A percentile compares a stretch with the other conserved stretches of the same genome.
Evolutionary conservation across 2,113 vertebrate species (phyloP).

Genomic region (Ornithorhynchus anatinus): DNA sequence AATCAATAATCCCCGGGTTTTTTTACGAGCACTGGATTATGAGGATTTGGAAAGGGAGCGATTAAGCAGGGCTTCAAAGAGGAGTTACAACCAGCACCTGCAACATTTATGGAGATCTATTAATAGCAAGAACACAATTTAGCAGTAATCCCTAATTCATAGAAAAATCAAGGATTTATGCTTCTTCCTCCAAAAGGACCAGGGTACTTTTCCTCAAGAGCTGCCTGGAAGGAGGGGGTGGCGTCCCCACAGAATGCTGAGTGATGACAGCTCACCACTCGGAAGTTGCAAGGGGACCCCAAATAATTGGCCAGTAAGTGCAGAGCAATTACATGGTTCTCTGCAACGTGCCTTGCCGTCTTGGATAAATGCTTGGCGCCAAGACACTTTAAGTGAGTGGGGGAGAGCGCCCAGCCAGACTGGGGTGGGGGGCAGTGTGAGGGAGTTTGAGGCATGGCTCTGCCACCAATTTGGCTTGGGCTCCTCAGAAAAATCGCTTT

Average conservation of each 20-base stretch:
- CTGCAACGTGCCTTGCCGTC: neutral
- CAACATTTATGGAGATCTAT: slow-evolving; percentile 70
- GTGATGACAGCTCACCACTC: slow-evolving; percentile 58
- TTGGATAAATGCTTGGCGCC: neutral
- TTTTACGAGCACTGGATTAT: slow-evolving; percentile 77
- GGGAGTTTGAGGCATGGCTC: neutral
- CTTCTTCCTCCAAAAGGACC: slow-evolving; percentile 20
- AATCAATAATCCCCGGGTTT: slow-evolving; percentile 76
- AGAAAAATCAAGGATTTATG: slow-evolving; percentile 64
- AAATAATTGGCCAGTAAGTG: slow-evolving; percentile 37
- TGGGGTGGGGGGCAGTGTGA: no score
- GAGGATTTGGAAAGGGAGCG: slow-evolving; percentile 71
- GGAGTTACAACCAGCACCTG: slow-evolving; percentile 67
- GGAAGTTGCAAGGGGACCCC: slow-evolving; percentile 40
- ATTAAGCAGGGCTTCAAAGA: slow-evolving; percentile 76
- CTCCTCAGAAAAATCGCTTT: no score
- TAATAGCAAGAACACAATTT: slow-evolving; percentile 65
- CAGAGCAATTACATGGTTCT: slow-evolving; percentile 42
- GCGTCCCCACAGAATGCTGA: slow-evolving; percentile 67
- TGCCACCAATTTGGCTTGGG: neutral
- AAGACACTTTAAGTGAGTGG: no score
- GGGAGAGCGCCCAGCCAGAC: neutral
- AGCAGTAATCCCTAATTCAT: slow-evolving; percentile 64
- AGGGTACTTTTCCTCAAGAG: slow-evolving; percentile 44
- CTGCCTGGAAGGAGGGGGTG: slow-evolving; percentile 45